A percentile compares a stretch with the other conserved stretches of the same genome.
Evolutionary conservation across 2,797 vertebrate genomes (phyloP).

Genomic region (Hippoglossus hippoglossus): DNA sequence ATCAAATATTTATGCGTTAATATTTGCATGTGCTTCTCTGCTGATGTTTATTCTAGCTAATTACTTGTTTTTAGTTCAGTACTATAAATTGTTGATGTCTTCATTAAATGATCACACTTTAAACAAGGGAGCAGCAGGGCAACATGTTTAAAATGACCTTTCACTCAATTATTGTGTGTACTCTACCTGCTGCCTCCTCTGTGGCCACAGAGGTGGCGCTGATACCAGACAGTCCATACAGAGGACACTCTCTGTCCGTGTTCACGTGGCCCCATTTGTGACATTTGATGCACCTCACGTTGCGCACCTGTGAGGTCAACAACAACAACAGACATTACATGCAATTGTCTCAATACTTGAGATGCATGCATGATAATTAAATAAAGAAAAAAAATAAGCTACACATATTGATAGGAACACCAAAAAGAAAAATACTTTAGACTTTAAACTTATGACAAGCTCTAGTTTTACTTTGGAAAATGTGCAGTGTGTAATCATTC

Average conservation of each 20-base stretch:
- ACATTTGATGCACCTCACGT: constrained; percentile 98
- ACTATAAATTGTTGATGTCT: not conserved
- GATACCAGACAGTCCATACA: constrained; percentile 97
- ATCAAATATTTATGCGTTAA: not conserved
- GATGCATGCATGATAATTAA: not conserved
- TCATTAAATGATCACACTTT: not conserved
- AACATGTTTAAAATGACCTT: not conserved
- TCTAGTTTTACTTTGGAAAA: not conserved
- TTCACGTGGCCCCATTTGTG: constrained; percentile 99
- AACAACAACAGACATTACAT: constrained; percentile 16
- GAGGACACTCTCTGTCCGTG: constrained; percentile 97
- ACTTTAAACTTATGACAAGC: not conserved
- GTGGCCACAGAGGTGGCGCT: constrained; percentile 93
- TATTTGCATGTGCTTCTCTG: not conserved
- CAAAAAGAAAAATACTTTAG: not conserved
- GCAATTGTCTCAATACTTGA: not conserved
- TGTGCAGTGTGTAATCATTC: not conserved
- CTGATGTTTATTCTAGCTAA: not conserved
- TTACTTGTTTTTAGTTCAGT: not conserved
- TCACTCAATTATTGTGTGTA: constrained; percentile 15
- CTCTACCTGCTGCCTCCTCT: constrained; percentile 93
- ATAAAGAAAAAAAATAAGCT: not conserved
- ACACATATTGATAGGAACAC: not conserved
- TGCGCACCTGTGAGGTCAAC: constrained; percentile 88
- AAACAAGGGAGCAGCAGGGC: not conserved